Conservation (phyloP, 2,113 vertebrate species). For the Suricata suricatta region DNA sequence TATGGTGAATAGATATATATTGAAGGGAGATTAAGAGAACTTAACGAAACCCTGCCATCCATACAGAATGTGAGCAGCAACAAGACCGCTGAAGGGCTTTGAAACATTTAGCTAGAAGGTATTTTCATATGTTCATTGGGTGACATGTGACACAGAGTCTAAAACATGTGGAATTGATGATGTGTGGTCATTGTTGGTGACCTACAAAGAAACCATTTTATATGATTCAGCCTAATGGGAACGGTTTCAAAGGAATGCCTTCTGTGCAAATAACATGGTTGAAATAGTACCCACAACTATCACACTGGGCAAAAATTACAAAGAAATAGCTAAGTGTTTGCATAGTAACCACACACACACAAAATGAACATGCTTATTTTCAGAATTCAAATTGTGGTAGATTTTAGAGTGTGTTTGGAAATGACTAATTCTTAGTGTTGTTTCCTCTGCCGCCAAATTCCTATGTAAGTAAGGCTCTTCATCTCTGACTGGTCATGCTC, state of each 20-base stretch:
- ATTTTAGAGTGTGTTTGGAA: neutral
- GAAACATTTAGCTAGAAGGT: neutral
- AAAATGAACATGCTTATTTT: conserved; percentile 17
- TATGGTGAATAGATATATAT: neutral
- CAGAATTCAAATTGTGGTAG: neutral
- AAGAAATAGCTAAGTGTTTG: neutral
- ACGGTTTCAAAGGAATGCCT: neutral
- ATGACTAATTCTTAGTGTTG: neutral
- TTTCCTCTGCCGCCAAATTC: neutral
- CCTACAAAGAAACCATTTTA: neutral
- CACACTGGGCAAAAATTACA: neutral
- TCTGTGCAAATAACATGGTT: neutral
- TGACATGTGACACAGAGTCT: neutral
- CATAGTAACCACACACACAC: neutral
- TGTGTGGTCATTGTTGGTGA: neutral
- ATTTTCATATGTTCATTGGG: neutral
- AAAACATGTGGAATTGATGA: accelerated
- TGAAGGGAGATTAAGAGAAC: neutral
- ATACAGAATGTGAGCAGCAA: neutral
- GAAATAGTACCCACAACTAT: neutral
- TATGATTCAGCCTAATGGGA: neutral
- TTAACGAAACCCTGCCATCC: neutral
- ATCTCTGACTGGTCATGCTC: neutral
- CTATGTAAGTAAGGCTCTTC: neutral
- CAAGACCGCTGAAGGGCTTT: neutral